Percentiles rank a stretch among this genome's conserved stretches.
Evolutionary conservation across 2,113 vertebrate genomes (phyloP).

Genomic region (Lanius ludovicianus): DNA sequence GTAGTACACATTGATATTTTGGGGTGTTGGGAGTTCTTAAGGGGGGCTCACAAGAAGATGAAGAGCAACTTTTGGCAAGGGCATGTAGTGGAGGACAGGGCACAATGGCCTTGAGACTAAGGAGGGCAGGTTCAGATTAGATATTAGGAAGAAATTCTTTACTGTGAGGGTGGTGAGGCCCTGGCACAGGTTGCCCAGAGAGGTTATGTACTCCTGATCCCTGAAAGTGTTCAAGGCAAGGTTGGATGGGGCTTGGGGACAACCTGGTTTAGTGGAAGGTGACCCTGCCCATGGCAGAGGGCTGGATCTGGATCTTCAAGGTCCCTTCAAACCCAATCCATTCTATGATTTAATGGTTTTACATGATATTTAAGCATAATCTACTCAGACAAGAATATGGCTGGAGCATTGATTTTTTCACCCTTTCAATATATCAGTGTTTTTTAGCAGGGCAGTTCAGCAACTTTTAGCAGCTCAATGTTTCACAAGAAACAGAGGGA

Average conservation of each 20-base stretch:
- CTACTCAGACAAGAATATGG: not conserved
- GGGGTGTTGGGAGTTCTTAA: not conserved
- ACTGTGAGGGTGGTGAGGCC: not conserved
- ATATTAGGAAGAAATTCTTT: not conserved
- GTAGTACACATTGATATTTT: not conserved
- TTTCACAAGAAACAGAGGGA: not conserved
- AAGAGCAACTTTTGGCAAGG: not conserved
- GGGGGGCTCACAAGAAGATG: not conserved
- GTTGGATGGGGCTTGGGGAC: not conserved
- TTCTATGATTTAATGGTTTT: not conserved
- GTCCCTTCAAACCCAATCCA: not conserved
- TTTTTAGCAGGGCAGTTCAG: not conserved
- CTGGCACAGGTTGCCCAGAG: not conserved
- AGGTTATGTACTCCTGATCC: not conserved
- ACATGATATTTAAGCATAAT: not conserved
- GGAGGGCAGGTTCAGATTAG: not conserved
- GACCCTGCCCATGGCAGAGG: not conserved
- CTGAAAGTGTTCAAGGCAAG: not conserved
- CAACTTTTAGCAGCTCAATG: not conserved
- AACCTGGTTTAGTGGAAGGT: fast-evolving
- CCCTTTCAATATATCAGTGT: not conserved
- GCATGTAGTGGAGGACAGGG: not conserved
- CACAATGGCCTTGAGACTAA: not conserved
- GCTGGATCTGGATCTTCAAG: not conserved
- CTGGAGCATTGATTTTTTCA: not conserved